Percentiles rank a stretch among this genome's conserved stretches.
These are phyloP conservation scores for Tetragnatha versicolor DNA, from an alignment of 1,140 invertebrate genomes.

Conservation along the genomic window DNA sequence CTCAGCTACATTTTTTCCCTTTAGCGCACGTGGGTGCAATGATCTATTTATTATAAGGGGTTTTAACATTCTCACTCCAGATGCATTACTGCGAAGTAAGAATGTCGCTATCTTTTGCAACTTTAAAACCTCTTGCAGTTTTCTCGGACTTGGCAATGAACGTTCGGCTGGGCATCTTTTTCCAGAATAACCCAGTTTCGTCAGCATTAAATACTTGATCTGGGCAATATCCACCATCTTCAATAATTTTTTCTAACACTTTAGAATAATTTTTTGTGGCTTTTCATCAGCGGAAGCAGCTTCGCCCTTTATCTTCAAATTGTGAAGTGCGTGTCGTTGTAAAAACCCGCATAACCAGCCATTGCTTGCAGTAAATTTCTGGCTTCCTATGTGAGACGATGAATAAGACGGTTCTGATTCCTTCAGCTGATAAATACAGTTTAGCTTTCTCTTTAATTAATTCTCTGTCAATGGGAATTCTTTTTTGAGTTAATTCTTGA, in stretches of 20 bases:
- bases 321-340: conserved; percentile 29
- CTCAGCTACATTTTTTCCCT: conserved; percentile 60
- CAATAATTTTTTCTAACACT: conserved; percentile 62
- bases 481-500: conserved; percentile 45
- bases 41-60: conserved; percentile 64
- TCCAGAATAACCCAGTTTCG: background rate
- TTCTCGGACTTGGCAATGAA: conserved; percentile 62
- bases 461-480: conserved; percentile 20
- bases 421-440: conserved; percentile 20
- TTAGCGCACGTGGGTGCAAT: conserved; percentile 61
- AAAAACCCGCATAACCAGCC: conserved; percentile 6
- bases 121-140: conserved; percentile 63
- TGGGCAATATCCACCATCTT: conserved; percentile 61
- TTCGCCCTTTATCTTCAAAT: conserved; percentile 38
- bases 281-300: conserved; percentile 39
- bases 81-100: conserved; percentile 64
- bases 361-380: conserved; percentile 27
- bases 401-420: conserved; percentile 16
- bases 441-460: conserved; percentile 28
- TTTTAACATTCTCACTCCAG: conserved; percentile 64
- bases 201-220: conserved; percentile 64
- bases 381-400: conserved; percentile 12
- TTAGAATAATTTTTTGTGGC: conserved; percentile 27
- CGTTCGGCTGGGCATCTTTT: conserved; percentile 54
- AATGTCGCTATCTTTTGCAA: conserved; percentile 65